Evolutionary conservation across 2,888 invertebrate genomes (phyloP), one percentile per base, ranked within the genome.

Genomic region (Tolmerus cingulatus): DNA sequence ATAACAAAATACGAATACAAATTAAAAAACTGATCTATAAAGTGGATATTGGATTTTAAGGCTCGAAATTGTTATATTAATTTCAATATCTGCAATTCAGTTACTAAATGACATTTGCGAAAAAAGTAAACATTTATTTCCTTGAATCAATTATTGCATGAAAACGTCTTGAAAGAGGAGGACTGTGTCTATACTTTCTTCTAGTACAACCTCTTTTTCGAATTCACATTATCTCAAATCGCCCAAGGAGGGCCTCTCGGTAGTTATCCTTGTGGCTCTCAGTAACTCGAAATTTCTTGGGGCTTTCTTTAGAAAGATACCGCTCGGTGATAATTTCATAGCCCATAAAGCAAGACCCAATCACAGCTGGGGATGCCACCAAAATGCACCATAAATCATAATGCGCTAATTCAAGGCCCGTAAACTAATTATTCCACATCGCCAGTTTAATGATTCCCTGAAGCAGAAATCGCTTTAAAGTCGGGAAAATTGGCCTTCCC

Each of bases 391-490:
- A 23, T 66, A 66, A 66, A 66, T 66, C 66, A 66, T 66, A 66
- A 66, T 66, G 27, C 23, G 66, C 66, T 66, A 66, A 66, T 66
- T 27, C 27, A 66, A 14, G 66, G 23, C 23, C 27, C 27, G 66
- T 51, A 79, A 79, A 46, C 79, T 46, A 46, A 79, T 79, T 79
- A 79, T 51, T 79, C 51, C 51, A 51, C 79, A 79, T 30, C 51
- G 79, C 30, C 46, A 79, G 51, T 46, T 27, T 51, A 79, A 46
- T 78, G 37, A 46, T n/a, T 43, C 78, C 14, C 19, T 46, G 23
- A 46, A 78, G 37, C 51, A 79, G 40, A 79, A 79, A 79, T 79
- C 79, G 79, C 30, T 79, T 79, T 51, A 79, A 34, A 79, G 79
- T 79, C 27, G 66, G 66, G 66, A 66, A 66, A 66, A 66, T 66